Evolutionary conservation across 2,797 vertebrate genomes (phyloP).

Genomic region (Gadopsis bispinosus): DNA sequence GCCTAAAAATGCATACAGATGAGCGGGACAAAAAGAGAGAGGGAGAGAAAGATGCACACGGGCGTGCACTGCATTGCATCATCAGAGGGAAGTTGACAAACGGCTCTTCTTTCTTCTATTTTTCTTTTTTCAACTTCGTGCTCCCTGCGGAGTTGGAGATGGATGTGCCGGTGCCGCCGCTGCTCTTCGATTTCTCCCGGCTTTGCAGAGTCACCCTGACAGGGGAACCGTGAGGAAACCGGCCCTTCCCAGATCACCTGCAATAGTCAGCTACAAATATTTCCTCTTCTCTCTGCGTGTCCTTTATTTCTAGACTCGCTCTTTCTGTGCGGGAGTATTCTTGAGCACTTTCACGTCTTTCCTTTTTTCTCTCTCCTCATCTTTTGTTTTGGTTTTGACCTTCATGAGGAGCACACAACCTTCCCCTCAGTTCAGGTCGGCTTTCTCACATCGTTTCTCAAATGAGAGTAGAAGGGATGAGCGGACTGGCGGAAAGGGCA

Average conservation of each 20-base stretch:
- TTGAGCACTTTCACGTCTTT: constrained; percentile 23
- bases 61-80: constrained; percentile 63
- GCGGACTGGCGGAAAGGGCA: constrained; percentile 60
- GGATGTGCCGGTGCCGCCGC: constrained; percentile 61
- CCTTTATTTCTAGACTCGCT: constrained; percentile 14
- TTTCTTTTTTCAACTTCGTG: constrained; percentile 56
- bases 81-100: constrained; percentile 68
- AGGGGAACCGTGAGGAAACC: constrained; percentile 51
- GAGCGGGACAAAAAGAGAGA: constrained; percentile 3
- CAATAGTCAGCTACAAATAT: constrained; percentile 52
- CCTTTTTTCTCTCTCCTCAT: neutral
- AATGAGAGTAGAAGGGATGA: constrained; percentile 56
- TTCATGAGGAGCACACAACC: constrained; percentile 61
- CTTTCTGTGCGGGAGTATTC: constrained; percentile 15
- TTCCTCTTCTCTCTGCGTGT: constrained; percentile 23
- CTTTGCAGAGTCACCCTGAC: constrained; percentile 80
- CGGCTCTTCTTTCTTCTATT: constrained; percentile 44
- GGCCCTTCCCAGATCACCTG: constrained; percentile 61
- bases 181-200: constrained; percentile 63
- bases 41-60: constrained; percentile 45
- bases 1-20: constrained; percentile 9
- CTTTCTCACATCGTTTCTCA: constrained; percentile 54
- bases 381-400: constrained; percentile 71
- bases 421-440: constrained; percentile 43
- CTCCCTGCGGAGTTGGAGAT: constrained; percentile 73